phyloP scores from a whole-genome alignment of 1,140 invertebrate species.

The Contarinia nasturtii region DNA sequence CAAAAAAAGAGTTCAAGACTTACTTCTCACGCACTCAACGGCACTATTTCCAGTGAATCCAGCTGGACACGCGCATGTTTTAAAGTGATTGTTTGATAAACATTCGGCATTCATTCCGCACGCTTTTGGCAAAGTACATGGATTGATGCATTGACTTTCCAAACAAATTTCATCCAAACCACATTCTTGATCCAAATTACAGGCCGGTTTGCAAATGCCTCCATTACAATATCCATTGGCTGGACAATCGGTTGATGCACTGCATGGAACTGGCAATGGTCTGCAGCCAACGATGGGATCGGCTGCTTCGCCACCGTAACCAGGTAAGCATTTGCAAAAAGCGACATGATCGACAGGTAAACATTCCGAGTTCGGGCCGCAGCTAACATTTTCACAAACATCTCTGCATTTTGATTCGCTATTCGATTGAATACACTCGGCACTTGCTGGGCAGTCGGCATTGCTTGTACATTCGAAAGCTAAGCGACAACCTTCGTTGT shows the following conservation, averaged over 20 bases:
- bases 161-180: constrained; percentile 55
- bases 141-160: constrained; percentile 64
- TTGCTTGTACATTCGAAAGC: constrained; percentile 58
- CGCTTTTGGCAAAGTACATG: constrained; percentile 51
- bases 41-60: constrained; percentile 73
- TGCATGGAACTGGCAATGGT: constrained; percentile 52
- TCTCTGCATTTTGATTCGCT: constrained; percentile 57
- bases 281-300: constrained; percentile 51
- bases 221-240: constrained; percentile 65
- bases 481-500: constrained; percentile 53
- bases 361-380: constrained; percentile 72
- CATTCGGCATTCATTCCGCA: constrained; percentile 85
- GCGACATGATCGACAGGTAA: constrained; percentile 45
- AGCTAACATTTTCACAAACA: constrained; percentile 52
- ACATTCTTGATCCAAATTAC: constrained; percentile 64
- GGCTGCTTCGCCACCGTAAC: constrained; percentile 55
- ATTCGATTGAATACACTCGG: constrained; percentile 47
- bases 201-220: constrained; percentile 57
- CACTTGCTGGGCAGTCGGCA: constrained; percentile 55
- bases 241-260: constrained; percentile 47
- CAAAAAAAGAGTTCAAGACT: constrained; percentile 18
- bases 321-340: constrained; percentile 54
- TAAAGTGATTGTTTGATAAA: constrained; percentile 48
- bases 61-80: constrained; percentile 61
- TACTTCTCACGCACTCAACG: constrained; percentile 67